Base-by-base conservation (phyloP, 2,113 vertebrate genomes). In the Euleptes europaea region DNA sequence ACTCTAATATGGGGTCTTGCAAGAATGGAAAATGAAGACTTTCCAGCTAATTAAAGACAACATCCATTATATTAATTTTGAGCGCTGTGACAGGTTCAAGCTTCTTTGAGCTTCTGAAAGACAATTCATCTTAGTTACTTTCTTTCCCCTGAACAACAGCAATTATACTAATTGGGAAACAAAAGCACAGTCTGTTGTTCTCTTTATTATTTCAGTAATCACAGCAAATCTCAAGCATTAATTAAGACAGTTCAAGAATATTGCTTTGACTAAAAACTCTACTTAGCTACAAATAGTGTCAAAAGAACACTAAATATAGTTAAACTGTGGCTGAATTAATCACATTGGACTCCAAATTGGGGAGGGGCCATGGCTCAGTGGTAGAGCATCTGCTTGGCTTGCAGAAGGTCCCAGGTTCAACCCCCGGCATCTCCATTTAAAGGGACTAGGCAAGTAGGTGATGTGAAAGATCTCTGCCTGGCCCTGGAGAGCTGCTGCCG, bases 171-270 rank as follows among this genome's bases (percentile, higher is more conserved):
- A 44, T 83, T 85, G 63, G 69, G 49, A 84, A 74, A 76, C 80
- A 69, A 84, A n/a, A 85, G 28, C 42, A 65, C 35, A 78, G 67
- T 72, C 67, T 81, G 54, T 76, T 84, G 72, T 88, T 82, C 63
- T 69, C 63, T 77, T 82, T 86, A 42, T 86, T 86, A 42, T 69
- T 82, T 82, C 80, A 76, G 79, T 77, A 76, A 82, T 76, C 63
- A 81, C 31, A 73, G 40, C 44, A 84, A 76, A 49, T 77, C 11
- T 57, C 33, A 71, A 79, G 14, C 35, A 1, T 73, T 88, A 76
- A 86, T 77, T 80, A 88, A 84, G 66, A 71, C 0, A 57, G n/a
- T 85, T 85, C 21, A 84, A 47, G 86, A 65, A 86, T 63, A 2
- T 9, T 87, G 33, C 0, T 67, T 78, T 49, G 81, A 69, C 42